Evolutionary conservation across 2,888 invertebrate genomes (phyloP), one percentile per base, ranked within the genome.

Genomic region (Dichetophora obliterata): DNA sequence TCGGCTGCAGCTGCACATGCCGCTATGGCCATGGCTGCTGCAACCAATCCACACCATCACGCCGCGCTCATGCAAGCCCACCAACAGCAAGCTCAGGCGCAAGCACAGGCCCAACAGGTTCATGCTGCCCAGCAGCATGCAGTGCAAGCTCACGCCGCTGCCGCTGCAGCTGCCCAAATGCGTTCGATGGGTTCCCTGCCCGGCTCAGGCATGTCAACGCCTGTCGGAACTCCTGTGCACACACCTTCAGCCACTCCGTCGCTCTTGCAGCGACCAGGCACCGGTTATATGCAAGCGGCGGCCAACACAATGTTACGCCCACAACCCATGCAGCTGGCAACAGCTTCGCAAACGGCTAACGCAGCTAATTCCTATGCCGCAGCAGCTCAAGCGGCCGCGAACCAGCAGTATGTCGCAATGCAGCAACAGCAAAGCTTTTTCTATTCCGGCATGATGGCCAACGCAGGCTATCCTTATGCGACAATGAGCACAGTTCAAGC

Each of bases 401-500:
- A 81, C 63, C 81, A 84, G 75, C 84, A 82, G 54, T 81, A 83
- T 77, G 78, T 81, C 4, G 80, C 82, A 14, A 59, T 76, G 19
- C 78, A 78, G 69, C 81, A 81, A 24, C 81, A 80, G 87, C 86
- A 85, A 57, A 82, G 85, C 50, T 87, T 90, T 89, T 85, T 91
- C 90, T 81, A 87, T 82, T 85, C 90, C 3, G 91, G 89, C 75
- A 84, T 91, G 90, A 85, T 91, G 91, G 50, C 72, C n/a, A 27
- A 24, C 0, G 81, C 91, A 88, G 83, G 91, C 87, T 79, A 91
- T 89, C 81, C 91, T 86, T 91, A 91, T 89, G 90, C 91, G 59
- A 90, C 91, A 68, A 90, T 90, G 83, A 90, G 89, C 70, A 89
- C 89, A 1, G 75, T 80, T 19, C 79, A 82, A 71, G 77, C 82